Evolutionary conservation across 2,113 vertebrate genomes (phyloP), one percentile per base, ranked within the genome.

Genomic region (Acrocephalus kingi): DNA sequence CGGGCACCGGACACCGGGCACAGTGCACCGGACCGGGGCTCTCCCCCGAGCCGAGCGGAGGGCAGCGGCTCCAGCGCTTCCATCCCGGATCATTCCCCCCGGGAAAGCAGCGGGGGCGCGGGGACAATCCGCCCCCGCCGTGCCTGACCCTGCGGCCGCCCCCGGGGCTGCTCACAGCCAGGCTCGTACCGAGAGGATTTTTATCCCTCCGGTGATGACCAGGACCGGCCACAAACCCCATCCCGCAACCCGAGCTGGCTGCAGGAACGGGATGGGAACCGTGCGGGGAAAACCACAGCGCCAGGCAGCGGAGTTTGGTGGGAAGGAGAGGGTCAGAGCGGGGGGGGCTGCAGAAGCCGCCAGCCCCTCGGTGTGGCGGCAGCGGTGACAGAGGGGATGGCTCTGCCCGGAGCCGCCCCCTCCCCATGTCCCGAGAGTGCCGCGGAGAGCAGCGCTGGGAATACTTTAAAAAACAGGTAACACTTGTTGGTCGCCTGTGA

Each of bases 401-500:
- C n/a, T 58, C 21, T 22, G 63, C 52, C 33, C 28, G 22, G 25
- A 35, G 55, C 25, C 7, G 55, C 59, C 86, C 85, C 72, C 41
- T 84, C 45, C 81, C 68, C 83, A 33, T 7, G n/a, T 66, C 76
- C 89, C 56, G 27, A 7, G 15, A 5, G 15, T 81, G 41, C 77
- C 54, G 4, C 9, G 73, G 64, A 6, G 68, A 52, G 0, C 30
- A 48, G 84, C 4, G 51, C 55, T 91, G 31, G 35, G 91, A 87
- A 87, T 46, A 58, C 88, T 92, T 77, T 20, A 48, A 66, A 66
- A 94, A 93, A 89, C 84, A 94, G 96, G 95, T 87, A 94, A 91
- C 91, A 89, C 96, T 96, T 94, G 84, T 95, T 91, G 93, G 95
- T 84, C 87, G 45, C 84, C 92, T 87, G 87, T 55, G 89, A 87